Conservation (phyloP, 2,113 vertebrate genomes). For the Cygnus buccinator region DNA sequence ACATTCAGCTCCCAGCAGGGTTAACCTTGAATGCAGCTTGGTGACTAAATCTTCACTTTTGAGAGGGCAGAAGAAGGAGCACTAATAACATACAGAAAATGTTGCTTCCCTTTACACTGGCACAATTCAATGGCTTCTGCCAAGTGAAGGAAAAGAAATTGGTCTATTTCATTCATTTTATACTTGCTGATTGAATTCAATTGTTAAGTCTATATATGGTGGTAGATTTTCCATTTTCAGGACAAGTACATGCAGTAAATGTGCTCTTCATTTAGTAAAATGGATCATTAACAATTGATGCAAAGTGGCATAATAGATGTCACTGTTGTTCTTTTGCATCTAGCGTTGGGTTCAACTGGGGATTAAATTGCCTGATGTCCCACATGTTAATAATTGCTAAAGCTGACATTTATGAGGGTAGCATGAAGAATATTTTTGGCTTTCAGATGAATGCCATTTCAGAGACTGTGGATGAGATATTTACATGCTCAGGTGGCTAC, state of each 20-base stretch:
- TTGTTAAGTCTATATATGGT: background rate
- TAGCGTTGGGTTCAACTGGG: conserved; percentile 32
- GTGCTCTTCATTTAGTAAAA: conserved; percentile 30
- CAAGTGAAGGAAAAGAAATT: background rate
- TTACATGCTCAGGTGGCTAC: conserved; percentile 33
- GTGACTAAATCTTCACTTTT: background rate
- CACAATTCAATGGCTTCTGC: background rate
- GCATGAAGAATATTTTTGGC: conserved; percentile 15
- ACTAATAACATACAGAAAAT: background rate
- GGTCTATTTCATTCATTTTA: background rate
- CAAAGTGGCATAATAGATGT: background rate
- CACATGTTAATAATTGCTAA: conserved; percentile 57
- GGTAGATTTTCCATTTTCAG: background rate
- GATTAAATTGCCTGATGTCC: conserved; percentile 60
- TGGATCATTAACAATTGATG: conserved; percentile 22
- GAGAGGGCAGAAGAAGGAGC: background rate
- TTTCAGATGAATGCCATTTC: conserved; percentile 67
- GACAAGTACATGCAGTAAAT: background rate
- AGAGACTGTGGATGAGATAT: conserved; percentile 49
- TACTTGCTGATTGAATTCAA: background rate
- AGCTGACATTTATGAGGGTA: conserved; percentile 52
- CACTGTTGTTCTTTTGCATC: conserved; percentile 34
- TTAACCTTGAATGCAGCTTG: background rate
- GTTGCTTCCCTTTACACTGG: background rate
- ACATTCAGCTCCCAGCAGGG: background rate